Evolutionary conservation across 2,888 invertebrate species (phyloP), one percentile per base, ranked within the genome.

Genomic region (Caprella mutica): DNA sequence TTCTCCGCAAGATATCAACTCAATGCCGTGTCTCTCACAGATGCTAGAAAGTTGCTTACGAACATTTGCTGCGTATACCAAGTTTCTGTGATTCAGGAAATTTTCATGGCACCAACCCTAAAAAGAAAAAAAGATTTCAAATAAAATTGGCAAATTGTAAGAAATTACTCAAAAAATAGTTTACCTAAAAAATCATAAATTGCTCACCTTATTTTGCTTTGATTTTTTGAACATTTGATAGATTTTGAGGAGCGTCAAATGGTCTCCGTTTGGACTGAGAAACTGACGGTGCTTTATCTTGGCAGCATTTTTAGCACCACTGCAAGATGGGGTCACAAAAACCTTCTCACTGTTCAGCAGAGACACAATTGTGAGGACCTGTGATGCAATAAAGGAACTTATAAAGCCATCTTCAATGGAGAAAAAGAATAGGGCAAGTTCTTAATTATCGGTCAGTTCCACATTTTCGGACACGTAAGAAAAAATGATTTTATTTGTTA

Each of bases 101-200:
- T 94, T 89, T 67, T 91, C 89, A 70, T 82, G 83, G 70, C 93
- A 93, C 90, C 91, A 93, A 72, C 77, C 77, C 79, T 81, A 71
- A n/a, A 73, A 29, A 35, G 17, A 21, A 35, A 19, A 35, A 2
- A 35, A 1, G 27, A 14, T 48, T 26, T 14, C 12, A 48, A 29
- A 48, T 3, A 27, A 17, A 44, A 44, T 6, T 44, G 19, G 44
- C 1, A 17, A 12, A 12, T 54, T 35, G n/a, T 27, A 30, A 26
- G 3, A 4, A n/a, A 4, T 42, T 51, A 5, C 9, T 42, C n/a
- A 26, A 33, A 24, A 44, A 23, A 5, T 1, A 26, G 17, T 24
- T 8, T 24, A 17, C 44, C 17, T 23, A 2, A 29, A 12, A 30
- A 27, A 1, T 14, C 6, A 24, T 24, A 17, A 4, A 26, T 3